Base-by-base conservation (phyloP, 2,888 invertebrate species). In the Dione juno region DNA sequence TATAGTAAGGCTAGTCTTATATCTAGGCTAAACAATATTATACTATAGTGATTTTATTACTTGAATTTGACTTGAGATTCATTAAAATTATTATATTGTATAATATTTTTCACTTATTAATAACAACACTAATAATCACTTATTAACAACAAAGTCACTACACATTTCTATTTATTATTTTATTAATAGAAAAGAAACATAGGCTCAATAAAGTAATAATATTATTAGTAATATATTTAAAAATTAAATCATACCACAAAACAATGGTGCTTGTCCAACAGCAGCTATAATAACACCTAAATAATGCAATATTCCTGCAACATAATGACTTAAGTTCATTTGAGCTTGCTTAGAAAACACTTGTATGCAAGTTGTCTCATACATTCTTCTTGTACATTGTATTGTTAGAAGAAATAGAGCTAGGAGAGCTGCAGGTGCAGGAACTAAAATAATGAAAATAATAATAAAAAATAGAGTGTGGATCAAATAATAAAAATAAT, bases 271-370 rank as follows among this genome's bases (percentile, higher is more conserved):
- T 83, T 97, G 96, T 37, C 95, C 94, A 45, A 97, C 82, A 50
- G 96, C 90, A 7, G 95, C 95, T 0, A 95, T 79, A 48, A 96
- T 86, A 19, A 95, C 93, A 5, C 95, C 96, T 76, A 96, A 94
- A 83, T 98, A 98, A 89, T 98, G 97, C 3, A 94, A 79, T 77
- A 95, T 94, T 0, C 98, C 98, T 8, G 96, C 90, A 0, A 96
- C 67, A 81, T 98, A 98, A 84, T 97, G 97, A 0, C 94, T 87
- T 0, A 98, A 75, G 84, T 97, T 97, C 82, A 98, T 98, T 84
- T 94, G 96, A 68, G 95, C 95, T 65, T 95, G 93, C 75, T 93
- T 94, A 0, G 97, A 97, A 84, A 96, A 98, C 35, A 98, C 95
- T 84, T 96, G 97, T 28, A 98, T 88, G 82, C 89, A 96, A 78